Base-by-base conservation (phyloP, 2,888 invertebrate species). In the Cataglyphis albicans region DNA sequence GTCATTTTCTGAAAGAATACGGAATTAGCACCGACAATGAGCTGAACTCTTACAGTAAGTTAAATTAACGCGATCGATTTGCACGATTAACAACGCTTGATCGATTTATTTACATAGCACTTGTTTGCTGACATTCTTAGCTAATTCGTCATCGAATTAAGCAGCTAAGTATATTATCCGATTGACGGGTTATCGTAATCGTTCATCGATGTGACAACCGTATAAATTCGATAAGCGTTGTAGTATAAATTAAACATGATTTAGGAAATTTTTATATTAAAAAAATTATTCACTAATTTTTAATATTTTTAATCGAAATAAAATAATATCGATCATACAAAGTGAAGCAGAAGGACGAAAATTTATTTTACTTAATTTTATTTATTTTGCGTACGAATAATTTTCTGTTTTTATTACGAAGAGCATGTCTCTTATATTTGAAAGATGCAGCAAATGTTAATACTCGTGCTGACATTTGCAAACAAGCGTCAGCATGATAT, bases 61-160 rank as follows among this genome's bases (percentile, higher is more conserved):
- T 55, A 52, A 63, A 76, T 76, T 63, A 63, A 52, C 38, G 38
- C 48, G 52, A 25, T 21, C 41, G 18, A 80, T 83, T 80, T 15
- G n/a, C 52, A 32, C 21, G 48, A 52, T 52, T 52, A 52, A 52
- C 7, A 52, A 52, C 7, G 6, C n/a, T 7, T 18, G 7, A 59
- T 25, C n/a, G n/a, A 57, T 74, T 65, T 38, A 32, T 61, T 67
- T 52, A 48, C 29, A 9, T n/a, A 35, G 0, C 1, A 25, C 35
- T 12, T n/a, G 38, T 41, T 75, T 25, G 29, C 18, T 38, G 32
- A 29, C 68, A 59, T 78, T 78, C 59, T 61, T 35, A 12, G 25
- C 1, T 59, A 80, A 61, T 70, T 70, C 57, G 76, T 76, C 78
- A 70, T 80, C 70, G 48, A 25, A 70, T 80, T 80, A 25, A 70